Base-by-base conservation (phyloP, 2,797 vertebrate species). In the Buceros bicornis region DNA sequence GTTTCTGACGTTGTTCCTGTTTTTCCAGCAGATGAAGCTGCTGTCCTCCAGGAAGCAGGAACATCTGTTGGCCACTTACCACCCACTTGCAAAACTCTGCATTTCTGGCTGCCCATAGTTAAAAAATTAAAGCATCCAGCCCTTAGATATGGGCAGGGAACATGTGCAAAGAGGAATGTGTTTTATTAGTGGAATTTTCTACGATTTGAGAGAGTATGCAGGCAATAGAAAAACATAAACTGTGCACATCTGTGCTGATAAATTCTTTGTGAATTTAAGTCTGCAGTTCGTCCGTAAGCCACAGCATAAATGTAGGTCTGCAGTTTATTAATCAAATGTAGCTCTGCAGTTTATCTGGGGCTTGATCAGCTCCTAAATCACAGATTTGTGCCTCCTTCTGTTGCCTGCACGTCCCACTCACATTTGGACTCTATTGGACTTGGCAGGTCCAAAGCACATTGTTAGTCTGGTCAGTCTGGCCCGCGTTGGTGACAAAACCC, bases 141-240 rank as follows among this genome's bases (percentile, higher is more conserved):
- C 43, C 45, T 50, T 77, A 42, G 19, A 35, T 56, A 66, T 77
- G 58, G 26, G 42, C 47, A 80, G 48, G 18, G 29, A 51, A 89
- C 78, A 82, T 1, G 6, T 83, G 67, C 67, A 80, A 61, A 66
- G 56, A 45, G 33, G 37, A 81, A 78, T 50, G n/a, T 29, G n/a
- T 82, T 95, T 94, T 82, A 79, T 77, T 69, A 79, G 61, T 11
- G 43, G 69, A 85, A 88, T 84, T 65, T 37, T 78, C 43, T 54
- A 48, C 6, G 10, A 28, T 69, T 54, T 86, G 62, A 76, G 61
- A 74, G 57, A 61, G 48, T 18, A 33, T 8, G 51, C 18, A 79
- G 74, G 66, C 88, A 82, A 45, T 11, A 89, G 62, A 79, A 89
- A 81, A 43, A 40, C n/a, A 51, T 69, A 73, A 88, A 53, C 56